These are phyloP conservation scores for Myiothlypis coronata DNA, from an alignment of 2,797 vertebrate species.

Conservation along the genomic window DNA sequence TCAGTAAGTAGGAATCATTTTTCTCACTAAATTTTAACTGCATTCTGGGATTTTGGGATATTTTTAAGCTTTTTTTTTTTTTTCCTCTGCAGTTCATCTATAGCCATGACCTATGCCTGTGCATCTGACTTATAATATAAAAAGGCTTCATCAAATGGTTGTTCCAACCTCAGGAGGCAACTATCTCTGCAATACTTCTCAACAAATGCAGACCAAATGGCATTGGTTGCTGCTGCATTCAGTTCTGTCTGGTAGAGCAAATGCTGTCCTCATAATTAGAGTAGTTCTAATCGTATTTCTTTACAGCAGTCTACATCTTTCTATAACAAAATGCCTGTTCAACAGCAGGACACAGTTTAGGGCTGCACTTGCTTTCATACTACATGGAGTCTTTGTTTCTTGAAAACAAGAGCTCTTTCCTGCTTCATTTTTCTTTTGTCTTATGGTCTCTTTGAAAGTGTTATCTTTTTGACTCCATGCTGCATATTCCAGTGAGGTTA, in stretches of 20 bases:
- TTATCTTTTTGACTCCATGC: not conserved
- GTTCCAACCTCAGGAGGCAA: not conserved
- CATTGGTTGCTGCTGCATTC: not conserved
- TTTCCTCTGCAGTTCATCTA: not conserved
- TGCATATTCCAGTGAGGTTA: not conserved
- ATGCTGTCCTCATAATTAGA: not conserved
- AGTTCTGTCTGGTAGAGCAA: not conserved
- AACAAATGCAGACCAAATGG: not conserved
- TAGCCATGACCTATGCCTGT: not conserved
- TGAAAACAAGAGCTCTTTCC: not conserved
- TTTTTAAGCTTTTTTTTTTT: not conserved
- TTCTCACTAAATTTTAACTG: not conserved
- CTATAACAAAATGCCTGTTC: not conserved
- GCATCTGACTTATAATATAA: not conserved
- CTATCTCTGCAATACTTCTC: not conserved
- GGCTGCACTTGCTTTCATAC: not conserved
- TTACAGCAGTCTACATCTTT: not conserved
- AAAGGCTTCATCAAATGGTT: not conserved
- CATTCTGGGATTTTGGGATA: not conserved
- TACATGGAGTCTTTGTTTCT: not conserved
- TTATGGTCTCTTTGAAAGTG: not conserved
- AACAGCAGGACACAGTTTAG: not conserved
- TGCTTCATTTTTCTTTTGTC: not conserved
- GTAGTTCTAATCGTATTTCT: not conserved
- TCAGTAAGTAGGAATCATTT: not conserved